Base-by-base conservation (phyloP, 1,140 invertebrate species). In the Lerema accius region DNA sequence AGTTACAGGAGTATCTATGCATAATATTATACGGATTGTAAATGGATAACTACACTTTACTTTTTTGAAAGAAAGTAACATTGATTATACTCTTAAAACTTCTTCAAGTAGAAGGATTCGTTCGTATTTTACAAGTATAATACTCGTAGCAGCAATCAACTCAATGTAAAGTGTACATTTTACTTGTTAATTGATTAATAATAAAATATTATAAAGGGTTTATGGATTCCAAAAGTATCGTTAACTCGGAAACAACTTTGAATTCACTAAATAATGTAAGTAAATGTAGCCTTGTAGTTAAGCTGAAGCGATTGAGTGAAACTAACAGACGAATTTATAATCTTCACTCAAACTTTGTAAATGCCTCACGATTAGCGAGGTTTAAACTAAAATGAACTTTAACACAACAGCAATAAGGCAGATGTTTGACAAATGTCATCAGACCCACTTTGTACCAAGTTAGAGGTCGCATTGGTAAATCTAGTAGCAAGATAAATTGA, bases 321-420 rank as follows among this genome's bases (percentile, higher is more conserved):
- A 50, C 48, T 50, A 49, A 50, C 48, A 26, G 16, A 50, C 28
- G 48, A 50, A 37, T 50, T 50, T 50, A 37, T 50, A 50, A 50
- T 50, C 26, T 26, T 15, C 48, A 50, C 15, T 50, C 13, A 49
- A 49, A 45, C 26, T 50, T 17, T 13, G 15, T 50, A 50, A 48
- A 48, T 28, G 23, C 23, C 13, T 26, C 4, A 14, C 0, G n/a
- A 11, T 7, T 23, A 16, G 14, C 11, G 11, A 5, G 4, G 6
- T 0, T 16, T 28, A 50, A 23, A 35, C 7, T 50, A 16, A 50
- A 37, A 16, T 50, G 14, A 50, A 17, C 48, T 35, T n/a, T 16
- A 32, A 7, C 2, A 9, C 7, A 0, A 0, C 10, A 14, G 13
- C 0, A 9, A 0, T 49, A 49, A 32, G 46, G 11, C 10, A 15